These are phyloP conservation scores for Polyommatus icarus DNA, from an alignment of 2,888 invertebrate species.

Conservation along the genomic window DNA sequence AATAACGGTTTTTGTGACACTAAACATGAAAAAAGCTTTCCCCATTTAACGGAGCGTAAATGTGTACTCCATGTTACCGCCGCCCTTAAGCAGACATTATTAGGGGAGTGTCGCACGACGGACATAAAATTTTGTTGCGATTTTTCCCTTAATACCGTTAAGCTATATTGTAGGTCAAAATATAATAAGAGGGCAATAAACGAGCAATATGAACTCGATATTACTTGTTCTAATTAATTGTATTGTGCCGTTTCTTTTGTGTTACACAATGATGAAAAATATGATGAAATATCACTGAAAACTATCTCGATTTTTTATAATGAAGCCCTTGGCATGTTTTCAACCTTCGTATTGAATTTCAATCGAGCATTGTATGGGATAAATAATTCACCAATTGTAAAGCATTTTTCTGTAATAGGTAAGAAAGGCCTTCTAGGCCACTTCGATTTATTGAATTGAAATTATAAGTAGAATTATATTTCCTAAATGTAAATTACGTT, in stretches of 20 bases:
- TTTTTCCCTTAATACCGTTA: conserved; percentile 70
- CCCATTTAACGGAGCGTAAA: conserved; percentile 79
- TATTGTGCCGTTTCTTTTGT: conserved; percentile 6
- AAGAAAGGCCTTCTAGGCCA: neutral
- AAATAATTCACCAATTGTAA: neutral
- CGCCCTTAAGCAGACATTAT: conserved; percentile 80
- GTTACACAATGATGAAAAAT: neutral
- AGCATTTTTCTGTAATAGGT: neutral
- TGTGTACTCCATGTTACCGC: conserved; percentile 78
- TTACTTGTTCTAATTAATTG: conserved; percentile 22
- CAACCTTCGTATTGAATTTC: neutral
- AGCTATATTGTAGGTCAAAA: conserved; percentile 65
- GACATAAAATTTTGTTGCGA: conserved; percentile 77
- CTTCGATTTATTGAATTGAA: neutral
- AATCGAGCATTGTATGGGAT: neutral
- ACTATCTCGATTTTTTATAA: neutral
- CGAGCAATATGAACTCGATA: conserved; percentile 34
- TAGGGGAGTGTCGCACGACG: conserved; percentile 69
- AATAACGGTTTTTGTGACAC: conserved; percentile 81
- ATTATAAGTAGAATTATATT: neutral
- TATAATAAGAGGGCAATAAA: conserved; percentile 51
- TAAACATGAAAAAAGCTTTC: conserved; percentile 80
- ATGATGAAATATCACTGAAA: conserved; percentile 5
- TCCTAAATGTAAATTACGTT: neutral
- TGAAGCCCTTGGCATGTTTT: neutral